Evolutionary conservation across 2,113 vertebrate species (phyloP).

Genomic region (Cyanocitta stelleri): DNA sequence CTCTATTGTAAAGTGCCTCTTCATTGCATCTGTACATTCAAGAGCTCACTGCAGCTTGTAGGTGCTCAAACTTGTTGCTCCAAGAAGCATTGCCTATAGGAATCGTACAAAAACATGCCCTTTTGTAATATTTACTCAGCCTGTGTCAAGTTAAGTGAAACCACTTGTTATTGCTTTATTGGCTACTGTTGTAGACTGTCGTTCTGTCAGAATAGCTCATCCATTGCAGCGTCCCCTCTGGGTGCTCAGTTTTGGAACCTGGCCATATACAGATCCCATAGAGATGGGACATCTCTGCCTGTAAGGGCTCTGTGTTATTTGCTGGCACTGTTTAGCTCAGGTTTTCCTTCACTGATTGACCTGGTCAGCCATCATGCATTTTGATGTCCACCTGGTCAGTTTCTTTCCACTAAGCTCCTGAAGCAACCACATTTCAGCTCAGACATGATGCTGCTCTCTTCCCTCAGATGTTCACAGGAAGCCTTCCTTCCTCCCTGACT

Average conservation of each 20-base stretch:
- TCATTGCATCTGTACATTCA: background rate
- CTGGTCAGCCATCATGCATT: background rate
- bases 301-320: background rate
- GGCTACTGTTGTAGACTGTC: background rate
- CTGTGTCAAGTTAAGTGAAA: background rate
- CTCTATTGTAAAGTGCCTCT: background rate
- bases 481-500: background rate
- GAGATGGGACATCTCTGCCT: background rate
- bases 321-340: background rate
- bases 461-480: background rate
- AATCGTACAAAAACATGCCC: accelerated
- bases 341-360: background rate
- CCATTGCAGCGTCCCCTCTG: background rate
- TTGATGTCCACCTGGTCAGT: background rate
- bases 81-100: background rate
- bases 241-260: background rate
- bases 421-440: background rate
- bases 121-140: background rate
- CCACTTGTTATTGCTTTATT: background rate
- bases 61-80: background rate
- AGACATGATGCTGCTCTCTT: accelerated
- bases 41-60: background rate
- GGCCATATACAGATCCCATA: background rate
- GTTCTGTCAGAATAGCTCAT: background rate
- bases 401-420: background rate